phyloP scores from a whole-genome alignment of 2,797 vertebrate species.

The Oreortyx pictus region DNA sequence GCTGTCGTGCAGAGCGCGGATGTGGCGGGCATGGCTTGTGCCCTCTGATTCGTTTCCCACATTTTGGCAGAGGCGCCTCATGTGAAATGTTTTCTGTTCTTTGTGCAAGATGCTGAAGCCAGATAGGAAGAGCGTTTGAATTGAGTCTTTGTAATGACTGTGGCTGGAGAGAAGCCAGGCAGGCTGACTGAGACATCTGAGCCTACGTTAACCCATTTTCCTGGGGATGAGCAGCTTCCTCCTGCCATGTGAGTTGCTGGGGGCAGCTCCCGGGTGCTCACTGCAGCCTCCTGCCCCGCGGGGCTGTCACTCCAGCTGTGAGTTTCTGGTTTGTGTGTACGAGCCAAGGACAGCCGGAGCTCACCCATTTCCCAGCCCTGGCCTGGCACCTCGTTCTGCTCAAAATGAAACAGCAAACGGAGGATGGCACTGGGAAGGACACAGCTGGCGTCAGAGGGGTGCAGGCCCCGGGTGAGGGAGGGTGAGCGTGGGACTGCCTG shows the following conservation, averaged over 20 bases:
- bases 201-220: neutral
- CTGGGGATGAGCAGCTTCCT: neutral
- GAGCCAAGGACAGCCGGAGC: neutral
- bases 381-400: neutral
- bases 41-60: slow-evolving; percentile 64
- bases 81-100: slow-evolving; percentile 73
- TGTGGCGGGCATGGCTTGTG: slow-evolving; percentile 58
- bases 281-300: neutral
- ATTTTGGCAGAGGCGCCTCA: slow-evolving; percentile 59
- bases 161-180: slow-evolving; percentile 55
- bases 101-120: slow-evolving; percentile 47
- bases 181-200: slow-evolving; percentile 53
- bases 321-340: too few species aligned
- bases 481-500: fast-evolving
- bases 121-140: slow-evolving; percentile 69
- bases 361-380: neutral
- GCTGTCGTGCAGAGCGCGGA: slow-evolving; percentile 22
- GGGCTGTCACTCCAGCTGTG: neutral
- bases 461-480: fast-evolving
- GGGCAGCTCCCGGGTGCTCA: neutral
- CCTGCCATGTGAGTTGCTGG: neutral
- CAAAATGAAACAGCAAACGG: fast-evolving
- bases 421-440: neutral
- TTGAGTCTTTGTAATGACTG: slow-evolving; percentile 67
- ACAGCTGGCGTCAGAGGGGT: fast-evolving